Base-by-base conservation (phyloP, 2,888 invertebrate genomes). In the Tricholauxania praeusta region DNA sequence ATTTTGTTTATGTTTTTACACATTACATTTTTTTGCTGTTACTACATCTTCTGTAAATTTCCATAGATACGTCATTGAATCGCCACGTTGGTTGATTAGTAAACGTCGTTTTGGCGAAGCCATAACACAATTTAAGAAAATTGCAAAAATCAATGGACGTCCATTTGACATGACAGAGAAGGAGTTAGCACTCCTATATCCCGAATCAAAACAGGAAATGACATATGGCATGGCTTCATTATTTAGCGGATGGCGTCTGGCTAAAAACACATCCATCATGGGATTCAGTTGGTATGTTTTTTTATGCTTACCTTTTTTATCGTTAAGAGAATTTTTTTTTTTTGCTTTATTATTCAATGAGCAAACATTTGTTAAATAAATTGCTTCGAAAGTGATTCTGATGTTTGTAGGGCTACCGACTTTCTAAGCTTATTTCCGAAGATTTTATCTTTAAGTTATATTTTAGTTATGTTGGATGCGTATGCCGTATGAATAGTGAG, bases 61-160 rank as follows among this genome's bases (percentile, higher is more conserved):
- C 49, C 66, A 22, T 79, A 91, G 91, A 84, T 89, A 88, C 79
- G 87, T 91, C 81, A 89, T 91, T 75, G 92, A 92, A 87, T 92
- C 92, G 60, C 92, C 92, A 4, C 88, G 91, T 75, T 92, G 92
- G 92, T 87, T 91, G 77, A 90, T 89, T 83, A 88, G 89, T 75
- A 88, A 89, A 80, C 89, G 89, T 55, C 89, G 89, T 76, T 86
- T 87, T 59, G 84, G 86, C 78, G 84, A 87, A 75, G 90, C 90
- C 76, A 79, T 90, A 60, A 84, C 84, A 62, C 86, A 88, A 80
- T 84, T 92, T 72, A 88, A 89, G 80, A 85, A 85, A 78, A 91
- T 92, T 74, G 90, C 91, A 19, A 87, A 86, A 83, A 82, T 84
- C 32, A 92, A 92, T 84, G 88, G 89, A 14, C 89, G 85, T 14